Evolutionary conservation across 2,797 vertebrate genomes (phyloP), one percentile per base, ranked within the genome.

Genomic region (Pseudopleuronectes americanus): DNA sequence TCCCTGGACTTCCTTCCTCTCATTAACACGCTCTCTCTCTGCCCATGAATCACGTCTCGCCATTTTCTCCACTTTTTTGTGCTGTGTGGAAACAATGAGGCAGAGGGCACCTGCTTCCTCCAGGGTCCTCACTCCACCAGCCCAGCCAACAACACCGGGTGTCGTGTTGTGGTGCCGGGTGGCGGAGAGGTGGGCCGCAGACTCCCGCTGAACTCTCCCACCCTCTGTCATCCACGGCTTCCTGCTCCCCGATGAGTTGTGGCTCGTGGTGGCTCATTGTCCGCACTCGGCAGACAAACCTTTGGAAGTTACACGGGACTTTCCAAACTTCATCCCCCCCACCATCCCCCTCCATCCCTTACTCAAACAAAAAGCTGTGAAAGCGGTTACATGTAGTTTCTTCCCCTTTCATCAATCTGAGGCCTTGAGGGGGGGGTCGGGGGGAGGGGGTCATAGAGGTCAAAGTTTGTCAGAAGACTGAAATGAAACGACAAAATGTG

Each of bases 51-150:
- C 90, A 91, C 58, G 54, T 78, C 77, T 76, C 43, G 1, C 77
- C 64, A 61, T 73, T 81, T 75, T 83, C 56, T 71, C 64, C 9
- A 56, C 60, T 48, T 64, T 48, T 48, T 64, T 48, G 63, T 45
- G 59, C 73, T 66, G 65, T 64, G 75, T 82, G 81, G 76, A 80
- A 93, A 94, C 92, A 92, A 93, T 93, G 76, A 90, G 68, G 56
- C 41, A 0, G 57, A 57, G 69, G 90, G 88, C 93, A 94, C 92
- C 92, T 94, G 92, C 88, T 94, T 95, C 94, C 92, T 87, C 75
- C 66, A 33, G 57, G 68, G 62, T 24, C 57, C 41, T 71, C 21
- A 13, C 49, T 23, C 49, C n/a, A 22, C 2, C 45, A n/a, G 17
- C 17, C 2, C 45, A n/a, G 17, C 17, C 45, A 48, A 6, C 17